Base-by-base conservation (phyloP, 2,797 vertebrate species). In the Acropternis orthonyx region DNA sequence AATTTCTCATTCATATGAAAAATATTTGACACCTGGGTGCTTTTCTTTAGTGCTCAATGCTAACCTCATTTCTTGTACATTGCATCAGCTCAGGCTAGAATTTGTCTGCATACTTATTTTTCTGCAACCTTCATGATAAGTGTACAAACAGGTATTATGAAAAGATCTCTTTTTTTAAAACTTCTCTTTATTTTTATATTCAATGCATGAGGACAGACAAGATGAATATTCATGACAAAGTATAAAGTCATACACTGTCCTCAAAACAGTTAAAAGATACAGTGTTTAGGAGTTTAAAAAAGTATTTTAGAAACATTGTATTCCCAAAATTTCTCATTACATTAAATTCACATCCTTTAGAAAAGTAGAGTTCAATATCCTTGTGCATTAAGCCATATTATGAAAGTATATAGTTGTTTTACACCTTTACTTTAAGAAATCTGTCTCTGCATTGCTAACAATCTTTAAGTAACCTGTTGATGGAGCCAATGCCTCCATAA, bases 171-270 rank as follows among this genome's bases (percentile, higher is more conserved):
- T 16, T 67, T 93, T 85, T 96, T 77, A 65, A 78, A 95, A 95
- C 48, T n/a, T 85, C 72, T 83, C 32, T 97, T 97, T 97, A 96
- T 95, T 96, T 96, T 95, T 88, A 72, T 92, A 87, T 88, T 91
- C 82, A 81, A 18, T 90, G 82, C 92, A 62, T 4, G 48, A 93
- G 85, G 85, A 90, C 83, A 93, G 69, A 88, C 46, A 62, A 94
- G 80, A 76, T 36, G 61, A 86, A 85, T 72, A 91, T 81, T 90
- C 68, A 41, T 91, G 46, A 85, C 18, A 39, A 90, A 84, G 63
- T 92, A 78, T 51, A 95, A 92, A 85, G 86, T n/a, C 32, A 34
- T 55, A 86, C 6, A 36, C 65, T 66, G 68, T 87, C 94, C 80
- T 86, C 80, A 68, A 84, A 94, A 69, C 59, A 92, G 52, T 52